Conservation (phyloP, 2,113 vertebrate genomes). For the Physeter macrocephalus region DNA sequence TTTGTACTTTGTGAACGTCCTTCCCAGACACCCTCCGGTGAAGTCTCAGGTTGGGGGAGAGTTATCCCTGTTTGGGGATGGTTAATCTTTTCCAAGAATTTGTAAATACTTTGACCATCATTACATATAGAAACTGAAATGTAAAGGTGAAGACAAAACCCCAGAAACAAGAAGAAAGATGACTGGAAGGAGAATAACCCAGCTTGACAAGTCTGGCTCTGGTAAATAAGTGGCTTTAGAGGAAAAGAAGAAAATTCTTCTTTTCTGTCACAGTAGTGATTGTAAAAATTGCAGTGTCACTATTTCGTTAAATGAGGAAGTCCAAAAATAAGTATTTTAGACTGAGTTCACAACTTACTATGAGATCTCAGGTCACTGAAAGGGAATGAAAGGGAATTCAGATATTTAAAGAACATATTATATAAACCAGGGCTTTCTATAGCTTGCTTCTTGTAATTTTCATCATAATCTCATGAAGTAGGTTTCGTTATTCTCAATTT, state of each 20-base stretch:
- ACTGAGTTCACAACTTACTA: neutral
- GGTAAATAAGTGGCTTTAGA: neutral
- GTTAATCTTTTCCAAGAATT: slow-evolving; percentile 44
- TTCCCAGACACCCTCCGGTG: neutral
- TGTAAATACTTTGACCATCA: neutral
- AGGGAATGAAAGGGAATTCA: neutral
- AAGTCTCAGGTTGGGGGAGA: neutral
- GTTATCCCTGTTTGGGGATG: neutral
- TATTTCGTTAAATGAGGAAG: slow-evolving; percentile 32
- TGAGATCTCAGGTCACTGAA: neutral
- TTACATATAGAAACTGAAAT: neutral
- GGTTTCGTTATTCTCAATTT: neutral
- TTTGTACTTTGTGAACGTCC: neutral
- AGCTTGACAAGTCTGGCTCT: neutral
- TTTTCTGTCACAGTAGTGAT: neutral
- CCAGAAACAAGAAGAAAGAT: neutral
- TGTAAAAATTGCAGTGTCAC: neutral
- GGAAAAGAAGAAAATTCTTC: neutral
- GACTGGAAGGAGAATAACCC: neutral
- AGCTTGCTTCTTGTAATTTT: neutral
- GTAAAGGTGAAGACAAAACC: slow-evolving; percentile 1
- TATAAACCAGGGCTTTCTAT: neutral
- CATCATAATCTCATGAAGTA: neutral
- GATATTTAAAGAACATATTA: neutral
- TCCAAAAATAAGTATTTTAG: slow-evolving; percentile 2